Evolutionary conservation across 2,797 vertebrate genomes (phyloP).

Genomic region (Lepus townsendii): DNA sequence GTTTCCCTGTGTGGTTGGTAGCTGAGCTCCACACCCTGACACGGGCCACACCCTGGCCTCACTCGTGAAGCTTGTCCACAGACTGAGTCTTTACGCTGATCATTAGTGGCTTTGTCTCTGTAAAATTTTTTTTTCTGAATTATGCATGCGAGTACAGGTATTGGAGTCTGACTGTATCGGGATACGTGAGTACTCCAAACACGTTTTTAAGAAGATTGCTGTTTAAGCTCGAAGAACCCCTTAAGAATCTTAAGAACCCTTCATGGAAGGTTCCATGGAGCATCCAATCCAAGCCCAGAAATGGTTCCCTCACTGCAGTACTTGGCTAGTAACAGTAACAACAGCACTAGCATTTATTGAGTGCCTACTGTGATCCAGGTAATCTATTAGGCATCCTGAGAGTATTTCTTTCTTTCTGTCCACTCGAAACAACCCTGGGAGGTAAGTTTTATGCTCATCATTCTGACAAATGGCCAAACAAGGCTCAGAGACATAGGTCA

Average conservation of each 20-base stretch:
- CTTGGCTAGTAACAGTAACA: background rate
- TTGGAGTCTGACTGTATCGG: background rate
- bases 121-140: background rate
- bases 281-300: background rate
- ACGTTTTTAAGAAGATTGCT: background rate
- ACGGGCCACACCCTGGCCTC: background rate
- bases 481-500: background rate
- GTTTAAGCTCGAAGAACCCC: slow-evolving; percentile 25
- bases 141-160: background rate
- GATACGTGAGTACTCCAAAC: slow-evolving; percentile 8
- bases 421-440: slow-evolving; percentile 8
- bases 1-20: background rate
- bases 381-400: background rate
- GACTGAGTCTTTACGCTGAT: background rate
- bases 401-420: slow-evolving; percentile 37
- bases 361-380: background rate
- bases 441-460: background rate
- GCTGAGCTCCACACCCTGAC: background rate
- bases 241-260: slow-evolving; percentile 45
- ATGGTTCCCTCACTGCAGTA: background rate
- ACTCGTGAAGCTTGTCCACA: background rate
- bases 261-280: background rate
- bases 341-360: background rate
- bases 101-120: background rate
- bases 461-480: background rate